Percentiles rank a stretch among this genome's conserved stretches.
Evolutionary conservation across 2,888 invertebrate species (phyloP).

Genomic region (Cheilosia soror): DNA sequence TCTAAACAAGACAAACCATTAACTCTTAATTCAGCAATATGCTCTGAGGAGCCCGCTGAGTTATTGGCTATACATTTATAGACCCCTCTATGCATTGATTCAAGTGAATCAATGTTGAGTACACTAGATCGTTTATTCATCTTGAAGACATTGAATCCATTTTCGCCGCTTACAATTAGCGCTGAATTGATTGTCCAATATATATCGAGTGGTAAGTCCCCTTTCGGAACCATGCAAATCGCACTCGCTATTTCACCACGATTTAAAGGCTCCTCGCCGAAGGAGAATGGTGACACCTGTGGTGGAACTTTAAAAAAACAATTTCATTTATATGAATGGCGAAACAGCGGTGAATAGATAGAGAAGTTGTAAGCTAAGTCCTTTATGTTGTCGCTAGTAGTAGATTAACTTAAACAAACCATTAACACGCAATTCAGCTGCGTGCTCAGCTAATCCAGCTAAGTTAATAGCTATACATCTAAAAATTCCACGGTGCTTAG

Average conservation of each 20-base stretch:
- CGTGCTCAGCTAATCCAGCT: slow-evolving; percentile 88
- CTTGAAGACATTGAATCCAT: slow-evolving; percentile 78
- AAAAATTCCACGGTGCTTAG: slow-evolving; percentile 89
- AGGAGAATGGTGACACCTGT: slow-evolving; percentile 83
- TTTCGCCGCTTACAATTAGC: slow-evolving; percentile 82
- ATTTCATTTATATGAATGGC: slow-evolving; percentile 53
- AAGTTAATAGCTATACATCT: slow-evolving; percentile 90
- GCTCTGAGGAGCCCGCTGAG: slow-evolving; percentile 88
- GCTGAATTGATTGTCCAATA: slow-evolving; percentile 87
- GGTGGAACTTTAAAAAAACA: slow-evolving; percentile 81
- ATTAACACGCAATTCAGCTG: slow-evolving; percentile 86
- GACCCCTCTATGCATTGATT: slow-evolving; percentile 89
- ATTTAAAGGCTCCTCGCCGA: slow-evolving; percentile 84
- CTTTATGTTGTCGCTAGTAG: slow-evolving; percentile 1
- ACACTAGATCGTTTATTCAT: slow-evolving; percentile 83
- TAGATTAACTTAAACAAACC: slow-evolving; percentile 83
- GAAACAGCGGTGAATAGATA: slow-evolving; percentile 41
- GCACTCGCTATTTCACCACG: slow-evolving; percentile 90
- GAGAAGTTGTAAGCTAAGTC: slow-evolving; percentile 15
- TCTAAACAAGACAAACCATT: slow-evolving; percentile 84
- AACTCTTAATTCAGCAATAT: slow-evolving; percentile 86
- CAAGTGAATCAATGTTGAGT: slow-evolving; percentile 86
- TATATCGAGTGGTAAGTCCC: slow-evolving; percentile 91
- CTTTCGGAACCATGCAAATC: slow-evolving; percentile 89
- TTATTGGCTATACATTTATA: slow-evolving; percentile 91